Conservation (phyloP, 2,888 invertebrate genomes). For the Andrena camellia region DNA sequence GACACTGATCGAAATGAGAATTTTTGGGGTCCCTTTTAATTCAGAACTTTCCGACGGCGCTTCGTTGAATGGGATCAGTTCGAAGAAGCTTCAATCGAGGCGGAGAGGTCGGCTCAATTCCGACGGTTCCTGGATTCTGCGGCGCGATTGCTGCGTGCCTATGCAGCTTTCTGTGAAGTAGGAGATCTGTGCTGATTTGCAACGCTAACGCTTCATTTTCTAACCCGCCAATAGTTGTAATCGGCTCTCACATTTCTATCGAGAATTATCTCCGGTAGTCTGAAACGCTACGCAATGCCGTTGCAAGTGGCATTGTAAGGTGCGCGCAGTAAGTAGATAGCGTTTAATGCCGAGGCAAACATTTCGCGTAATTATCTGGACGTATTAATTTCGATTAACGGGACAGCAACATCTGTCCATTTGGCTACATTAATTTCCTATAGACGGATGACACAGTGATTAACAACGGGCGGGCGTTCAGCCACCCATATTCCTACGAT, state of each 20-base stretch:
- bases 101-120: neutral
- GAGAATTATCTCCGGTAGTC: neutral
- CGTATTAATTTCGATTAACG: neutral
- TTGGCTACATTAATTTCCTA: conserved; percentile 36
- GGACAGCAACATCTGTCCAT: conserved; percentile 3
- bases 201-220: neutral
- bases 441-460: conserved; percentile 36
- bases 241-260: neutral
- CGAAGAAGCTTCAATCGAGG: conserved; percentile 14
- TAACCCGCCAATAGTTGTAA: conserved; percentile 6
- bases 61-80: conserved; percentile 18
- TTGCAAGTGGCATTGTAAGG: too few relatives aligned
- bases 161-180: too few relatives aligned
- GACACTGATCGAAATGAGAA: conserved; percentile 19
- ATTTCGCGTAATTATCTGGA: neutral
- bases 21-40: neutral
- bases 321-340: too few relatives aligned
- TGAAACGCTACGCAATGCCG: neutral
- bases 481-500: conserved; percentile 14
- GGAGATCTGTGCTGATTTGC: conserved; percentile 16
- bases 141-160: neutral
- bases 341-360: neutral
- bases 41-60: neutral
- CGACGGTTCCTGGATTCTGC: neutral
- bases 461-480: conserved; percentile 16